phyloP scores from a whole-genome alignment of 2,797 vertebrate genomes.

The Dicrostonyx torquatus region DNA sequence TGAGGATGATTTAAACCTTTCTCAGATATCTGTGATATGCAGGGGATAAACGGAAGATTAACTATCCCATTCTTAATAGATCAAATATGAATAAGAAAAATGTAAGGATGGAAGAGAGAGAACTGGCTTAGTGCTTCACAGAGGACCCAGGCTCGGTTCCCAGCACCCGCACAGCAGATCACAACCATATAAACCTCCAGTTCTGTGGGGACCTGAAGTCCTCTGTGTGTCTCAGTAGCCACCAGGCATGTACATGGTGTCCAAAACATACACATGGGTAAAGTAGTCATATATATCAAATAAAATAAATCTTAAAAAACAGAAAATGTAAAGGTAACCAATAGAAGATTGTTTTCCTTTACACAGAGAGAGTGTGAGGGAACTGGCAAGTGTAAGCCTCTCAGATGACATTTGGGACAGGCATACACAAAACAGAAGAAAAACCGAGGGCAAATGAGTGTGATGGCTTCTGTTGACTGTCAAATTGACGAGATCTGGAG shows the following conservation, averaged over 20 bases:
- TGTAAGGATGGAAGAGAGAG: not conserved
- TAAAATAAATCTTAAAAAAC: not conserved
- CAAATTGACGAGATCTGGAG: not conserved
- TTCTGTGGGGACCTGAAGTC: not conserved
- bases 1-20: not conserved
- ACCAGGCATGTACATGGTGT: not conserved
- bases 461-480: too few relatives aligned
- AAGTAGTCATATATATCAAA: not conserved
- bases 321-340: not conserved
- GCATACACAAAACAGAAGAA: not conserved
- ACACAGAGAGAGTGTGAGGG: not conserved
- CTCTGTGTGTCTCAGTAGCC: too few relatives aligned
- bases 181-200: not conserved
- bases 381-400: not conserved
- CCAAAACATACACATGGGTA: not conserved
- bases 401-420: not conserved
- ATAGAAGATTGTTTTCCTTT: not conserved
- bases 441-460: not conserved
- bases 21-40: not conserved
- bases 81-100: not conserved
- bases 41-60: not conserved
- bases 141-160: too few relatives aligned
- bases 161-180: not conserved
- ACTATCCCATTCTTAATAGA: not conserved
- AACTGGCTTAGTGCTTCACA: too few relatives aligned